Base-by-base conservation (phyloP, 37 sponge, comb jelly and placozoan genomes). In the Geodia barretti region DNA sequence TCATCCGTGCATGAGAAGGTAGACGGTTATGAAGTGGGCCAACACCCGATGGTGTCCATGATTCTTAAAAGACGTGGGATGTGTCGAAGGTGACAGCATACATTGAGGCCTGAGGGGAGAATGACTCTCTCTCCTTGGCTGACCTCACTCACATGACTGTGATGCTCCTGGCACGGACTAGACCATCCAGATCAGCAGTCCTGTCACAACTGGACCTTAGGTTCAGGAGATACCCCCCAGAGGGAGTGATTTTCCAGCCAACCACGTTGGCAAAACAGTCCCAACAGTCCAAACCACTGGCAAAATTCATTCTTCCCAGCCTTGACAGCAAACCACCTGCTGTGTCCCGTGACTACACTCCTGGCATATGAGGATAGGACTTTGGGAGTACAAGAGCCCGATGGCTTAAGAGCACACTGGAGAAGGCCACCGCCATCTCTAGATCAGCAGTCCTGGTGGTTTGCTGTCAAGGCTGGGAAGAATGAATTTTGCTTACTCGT, bases 41-140 rank as follows among this genome's bases (percentile, higher is more conserved):
- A 84, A 60, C 85, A 84, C 64, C 85, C 85, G 29, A 41, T 70
- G 42, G 64, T 84, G 1, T 28, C 43, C 11, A 9, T 68, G 1
- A 23, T 83, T 21, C 74, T 83, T 4, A 83, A 75, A 29, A 76
- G 0, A 80, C 81, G 9, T 86, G 87, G 87, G 88, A 87, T 70
- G 72, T 81, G 36, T 23, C 62, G 38, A 64, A 24, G 29, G 87
- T 79, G 36, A 82, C 75, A 64, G 7, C 32, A 33, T 80, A 70
- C 72, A 35, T 80, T 24, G 62, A 34, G 4, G 24, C 41, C 29
- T 7, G 59, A 7, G 76, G 76, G 9, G 72, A 78, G 8, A 85
- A 85, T 39, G 28, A 78, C 23, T 25, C 14, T 19, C 68, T 74
- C 23, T 42, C 75, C 37, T 43, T 85, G 14, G 7, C n/a, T 20